Evolutionary conservation across 1,140 invertebrate genomes (phyloP), one percentile per base, ranked within the genome.

Genomic region (Xylocopa sonorina): DNA sequence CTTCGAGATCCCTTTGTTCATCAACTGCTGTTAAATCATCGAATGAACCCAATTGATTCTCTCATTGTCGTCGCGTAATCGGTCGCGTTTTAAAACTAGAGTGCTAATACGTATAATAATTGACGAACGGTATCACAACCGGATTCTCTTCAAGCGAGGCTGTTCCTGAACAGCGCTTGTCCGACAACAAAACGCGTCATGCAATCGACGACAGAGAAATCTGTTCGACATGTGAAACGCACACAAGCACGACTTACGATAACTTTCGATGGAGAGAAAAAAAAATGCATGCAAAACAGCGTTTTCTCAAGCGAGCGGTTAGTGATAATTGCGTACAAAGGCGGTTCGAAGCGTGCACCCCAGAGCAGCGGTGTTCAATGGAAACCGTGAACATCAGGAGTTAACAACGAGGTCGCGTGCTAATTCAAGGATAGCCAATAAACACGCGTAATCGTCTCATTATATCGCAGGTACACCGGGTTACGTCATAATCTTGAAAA

Each of bases 401-500:
- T 71, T 24, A 18, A 27, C 66, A 75, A 75, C 24, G 60, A 75
- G 48, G 50, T 75, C 48, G 43, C 24, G 34, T 75, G 60, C 34
- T 41, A 34, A 64, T 75, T 75, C 60, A 55, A 75, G 72, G 72
- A 46, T 75, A 50, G 29, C 43, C 57, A 43, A 66, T 66, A 75
- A n/a, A 51, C 48, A 32, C 60, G 18, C 29, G 18, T 66, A 75
- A 63, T 66, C 58, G 34, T 66, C 48, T 75, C 55, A 55, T 75
- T 50, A 55, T 21, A 2, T 32, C 18, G 48, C 43, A 50, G 41
- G 34, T 60, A 14, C 60, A 18, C 32, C 48, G 10, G 16, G 41
- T 62, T 60, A 66, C 10, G 48, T 68, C 78, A 62, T 75, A 80
- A 80, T 80, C 50, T n/a, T 34, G n/a, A 51, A 67, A 80, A 48